A percentile compares a stretch with the other conserved stretches of the same genome.
These are phyloP conservation scores for Parnassius apollo DNA, from an alignment of 2,888 invertebrate species.

Conservation along the genomic window DNA sequence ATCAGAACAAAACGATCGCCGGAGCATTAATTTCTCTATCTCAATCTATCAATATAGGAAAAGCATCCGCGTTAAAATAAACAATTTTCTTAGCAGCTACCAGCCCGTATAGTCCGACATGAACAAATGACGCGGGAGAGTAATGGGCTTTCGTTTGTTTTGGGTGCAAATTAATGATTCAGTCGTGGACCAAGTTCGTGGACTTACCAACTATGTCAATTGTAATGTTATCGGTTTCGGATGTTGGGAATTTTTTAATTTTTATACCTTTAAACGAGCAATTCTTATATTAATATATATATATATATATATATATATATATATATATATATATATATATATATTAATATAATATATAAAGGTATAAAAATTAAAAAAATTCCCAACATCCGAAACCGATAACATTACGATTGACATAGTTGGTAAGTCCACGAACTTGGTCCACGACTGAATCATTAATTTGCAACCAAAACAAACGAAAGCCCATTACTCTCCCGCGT, in stretches of 20 bases:
- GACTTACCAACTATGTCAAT: conserved; percentile 43
- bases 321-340: no score
- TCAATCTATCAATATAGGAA: neutral
- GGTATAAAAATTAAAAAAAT: no score
- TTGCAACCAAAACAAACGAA: conserved; percentile 53
- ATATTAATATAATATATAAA: no score
- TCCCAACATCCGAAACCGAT: no score
- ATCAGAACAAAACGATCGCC: no score
- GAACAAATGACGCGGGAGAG: conserved; percentile 50
- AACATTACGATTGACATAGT: conserved; percentile 36
- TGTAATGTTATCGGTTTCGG: conserved; percentile 32
- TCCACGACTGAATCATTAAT: conserved; percentile 49
- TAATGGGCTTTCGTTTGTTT: conserved; percentile 57
- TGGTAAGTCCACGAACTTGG: conserved; percentile 40
- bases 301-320: no score
- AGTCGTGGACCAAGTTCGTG: conserved; percentile 30
- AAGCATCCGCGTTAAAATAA: conserved; percentile 3
- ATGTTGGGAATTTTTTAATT: no score
- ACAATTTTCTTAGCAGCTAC: neutral
- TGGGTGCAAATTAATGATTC: conserved; percentile 53
- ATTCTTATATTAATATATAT: no score
- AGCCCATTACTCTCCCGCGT: conserved; percentile 46
- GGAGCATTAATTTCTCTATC: neutral
- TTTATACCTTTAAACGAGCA: no score
- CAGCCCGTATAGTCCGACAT: conserved; percentile 35